phyloP scores from a whole-genome alignment of 2,113 vertebrate genomes.

The Morone chrysops region DNA sequence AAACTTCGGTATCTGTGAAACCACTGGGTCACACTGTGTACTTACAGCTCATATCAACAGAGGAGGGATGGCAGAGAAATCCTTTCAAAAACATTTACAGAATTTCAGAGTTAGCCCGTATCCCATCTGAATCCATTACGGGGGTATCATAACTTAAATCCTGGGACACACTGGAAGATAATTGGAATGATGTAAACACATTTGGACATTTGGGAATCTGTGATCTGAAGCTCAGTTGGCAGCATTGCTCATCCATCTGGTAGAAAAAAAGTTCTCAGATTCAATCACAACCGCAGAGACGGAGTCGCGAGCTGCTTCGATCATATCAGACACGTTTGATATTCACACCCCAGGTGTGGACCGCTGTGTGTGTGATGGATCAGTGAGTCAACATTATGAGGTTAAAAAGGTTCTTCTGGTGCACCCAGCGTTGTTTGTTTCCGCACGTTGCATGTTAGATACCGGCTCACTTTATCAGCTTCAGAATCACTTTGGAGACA shows the following conservation, averaged over 20 bases:
- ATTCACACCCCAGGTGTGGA: not conserved
- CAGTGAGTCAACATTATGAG: not conserved
- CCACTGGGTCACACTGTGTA: constrained; percentile 38
- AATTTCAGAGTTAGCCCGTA: constrained; percentile 7
- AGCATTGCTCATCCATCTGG: constrained; percentile 4
- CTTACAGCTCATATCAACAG: constrained; percentile 33
- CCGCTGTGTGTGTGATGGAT: constrained; percentile 1
- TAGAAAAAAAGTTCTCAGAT: constrained; percentile 10
- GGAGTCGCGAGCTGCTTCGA: constrained; percentile 5
- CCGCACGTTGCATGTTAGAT: not conserved
- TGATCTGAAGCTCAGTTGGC: constrained; percentile 23
- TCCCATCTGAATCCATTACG: constrained; percentile 20
- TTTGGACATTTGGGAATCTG: constrained; percentile 5
- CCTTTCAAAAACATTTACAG: constrained; percentile 14
- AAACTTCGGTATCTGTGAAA: constrained; percentile 52
- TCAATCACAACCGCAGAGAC: not conserved
- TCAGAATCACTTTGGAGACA: not conserved
- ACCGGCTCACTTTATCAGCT: not conserved
- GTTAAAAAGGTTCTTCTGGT: not conserved
- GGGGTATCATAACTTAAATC: constrained; percentile 28
- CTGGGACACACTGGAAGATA: constrained; percentile 6
- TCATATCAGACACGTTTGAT: constrained; percentile 24
- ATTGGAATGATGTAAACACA: constrained; percentile 16
- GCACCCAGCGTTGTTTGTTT: not conserved
- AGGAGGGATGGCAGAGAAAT: constrained; percentile 10